These are phyloP conservation scores for Cercocebus atys DNA, from an alignment of 2,113 vertebrate species.

Conservation along the genomic window DNA sequence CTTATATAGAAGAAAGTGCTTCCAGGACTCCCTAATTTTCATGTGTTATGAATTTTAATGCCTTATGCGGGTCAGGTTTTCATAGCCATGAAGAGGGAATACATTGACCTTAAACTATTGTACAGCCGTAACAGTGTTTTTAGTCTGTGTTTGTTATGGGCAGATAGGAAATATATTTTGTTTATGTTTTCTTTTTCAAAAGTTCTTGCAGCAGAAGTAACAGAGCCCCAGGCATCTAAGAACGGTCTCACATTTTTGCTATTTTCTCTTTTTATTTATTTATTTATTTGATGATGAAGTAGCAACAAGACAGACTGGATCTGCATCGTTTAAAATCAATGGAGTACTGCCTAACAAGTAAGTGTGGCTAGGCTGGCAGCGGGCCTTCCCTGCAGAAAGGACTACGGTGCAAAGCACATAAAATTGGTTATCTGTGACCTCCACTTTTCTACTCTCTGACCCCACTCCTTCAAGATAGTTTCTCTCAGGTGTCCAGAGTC, in stretches of 20 bases:
- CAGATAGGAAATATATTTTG: slow-evolving; percentile 74
- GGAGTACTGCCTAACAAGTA: background rate
- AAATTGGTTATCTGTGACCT: background rate
- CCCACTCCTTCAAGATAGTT: background rate
- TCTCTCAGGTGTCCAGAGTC: background rate
- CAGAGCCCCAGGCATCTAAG: slow-evolving; percentile 78
- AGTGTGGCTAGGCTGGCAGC: background rate
- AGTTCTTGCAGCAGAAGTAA: slow-evolving; percentile 68
- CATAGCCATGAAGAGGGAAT: slow-evolving; percentile 78
- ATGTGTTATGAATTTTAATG: slow-evolving; percentile 88
- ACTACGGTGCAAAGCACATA: background rate
- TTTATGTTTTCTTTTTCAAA: slow-evolving; percentile 80
- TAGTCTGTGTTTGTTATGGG: slow-evolving; percentile 82
- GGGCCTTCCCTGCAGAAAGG: background rate
- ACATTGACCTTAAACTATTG: slow-evolving; percentile 84
- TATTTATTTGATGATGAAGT: background rate
- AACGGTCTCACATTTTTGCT: slow-evolving; percentile 59
- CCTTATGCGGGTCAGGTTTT: slow-evolving; percentile 79
- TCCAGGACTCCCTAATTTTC: slow-evolving; percentile 86
- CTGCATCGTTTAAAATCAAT: slow-evolving; percentile 18
- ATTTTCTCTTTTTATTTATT: slow-evolving; percentile 43
- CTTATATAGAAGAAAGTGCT: slow-evolving; percentile 83
- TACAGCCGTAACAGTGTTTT: slow-evolving; percentile 80
- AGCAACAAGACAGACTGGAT: slow-evolving; percentile 4
- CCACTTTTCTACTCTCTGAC: background rate